These are phyloP conservation scores for Spongia lamella DNA, from an alignment of 37 sponge, comb jelly and placozoan genomes.

Conservation along the genomic window DNA sequence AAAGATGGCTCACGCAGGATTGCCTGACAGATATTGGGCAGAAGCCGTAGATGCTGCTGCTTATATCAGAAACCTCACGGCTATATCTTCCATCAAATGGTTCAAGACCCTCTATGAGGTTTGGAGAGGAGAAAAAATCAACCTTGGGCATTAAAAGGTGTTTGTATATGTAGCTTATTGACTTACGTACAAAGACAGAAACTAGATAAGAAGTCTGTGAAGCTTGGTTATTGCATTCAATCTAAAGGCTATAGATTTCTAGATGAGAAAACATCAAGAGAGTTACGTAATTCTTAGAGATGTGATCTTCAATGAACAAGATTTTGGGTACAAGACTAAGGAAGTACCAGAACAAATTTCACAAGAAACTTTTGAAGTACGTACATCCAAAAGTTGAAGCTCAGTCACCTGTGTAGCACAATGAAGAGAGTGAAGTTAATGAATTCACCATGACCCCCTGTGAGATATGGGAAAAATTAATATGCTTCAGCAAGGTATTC, in stretches of 20 bases:
- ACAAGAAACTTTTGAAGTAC: too few species aligned
- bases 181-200: slow-evolving; percentile 32
- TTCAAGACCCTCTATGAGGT: too few species aligned
- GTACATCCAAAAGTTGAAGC: too few species aligned
- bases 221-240: slow-evolving; percentile 33
- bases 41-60: slow-evolving; percentile 3
- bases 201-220: slow-evolving; percentile 46
- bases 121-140: too few species aligned
- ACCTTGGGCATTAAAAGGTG: too few species aligned
- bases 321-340: neutral
- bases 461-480: slow-evolving; percentile 1
- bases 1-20: slow-evolving; percentile 19
- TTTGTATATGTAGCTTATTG: slow-evolving; percentile 1
- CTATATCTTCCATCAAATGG: too few species aligned
- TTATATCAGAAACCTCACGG: too few species aligned
- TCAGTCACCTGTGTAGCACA: too few species aligned
- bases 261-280: slow-evolving; percentile 16
- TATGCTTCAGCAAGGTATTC: neutral
- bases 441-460: neutral
- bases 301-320: slow-evolving; percentile 21
- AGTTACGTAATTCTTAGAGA: slow-evolving; percentile 39
- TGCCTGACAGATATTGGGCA: slow-evolving; percentile 15
- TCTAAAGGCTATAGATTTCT: slow-evolving; percentile 53
- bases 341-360: too few species aligned
- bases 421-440: too few species aligned